Evolutionary conservation across 2,888 invertebrate genomes (phyloP).

Genomic region (Drosophila setosimentum): DNA sequence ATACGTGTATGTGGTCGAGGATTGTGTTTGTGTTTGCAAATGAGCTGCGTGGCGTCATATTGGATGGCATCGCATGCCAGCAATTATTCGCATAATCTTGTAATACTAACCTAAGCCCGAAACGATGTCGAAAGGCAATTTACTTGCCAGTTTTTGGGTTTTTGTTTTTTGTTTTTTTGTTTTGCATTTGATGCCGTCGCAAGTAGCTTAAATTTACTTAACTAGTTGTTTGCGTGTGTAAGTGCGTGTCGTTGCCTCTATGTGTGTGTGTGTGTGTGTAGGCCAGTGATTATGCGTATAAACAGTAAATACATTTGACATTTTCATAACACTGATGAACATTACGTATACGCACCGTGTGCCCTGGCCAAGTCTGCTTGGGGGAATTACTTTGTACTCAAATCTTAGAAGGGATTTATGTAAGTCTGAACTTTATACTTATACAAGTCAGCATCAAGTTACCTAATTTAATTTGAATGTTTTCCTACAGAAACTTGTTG

Average conservation of each 20-base stretch:
- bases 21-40: conserved; percentile 9
- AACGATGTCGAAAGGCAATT: conserved; percentile 57
- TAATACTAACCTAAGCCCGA: conserved; percentile 70
- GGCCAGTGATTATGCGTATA: conserved; percentile 44
- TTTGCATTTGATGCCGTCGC: conserved; percentile 9
- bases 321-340: conserved; percentile 35
- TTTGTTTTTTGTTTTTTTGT: conserved; percentile 4
- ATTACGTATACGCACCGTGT: conserved; percentile 49
- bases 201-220: conserved; percentile 58
- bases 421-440: conserved; percentile 1
- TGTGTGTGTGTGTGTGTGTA: conserved; percentile 3
- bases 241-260: neutral
- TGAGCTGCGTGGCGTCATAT: conserved; percentile 60
- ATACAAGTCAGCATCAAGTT: neutral
- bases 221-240: conserved; percentile 39
- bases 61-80: conserved; percentile 74
- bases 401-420: conserved; percentile 8
- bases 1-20: neutral
- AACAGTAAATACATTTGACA: conserved; percentile 49
- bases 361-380: neutral
- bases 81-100: conserved; percentile 80
- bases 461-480: conserved; percentile 9
- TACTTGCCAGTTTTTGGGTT: conserved; percentile 45
- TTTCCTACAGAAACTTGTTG: neutral
- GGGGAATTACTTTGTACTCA: neutral